A percentile compares a stretch with the other conserved stretches of the same genome.
These are phyloP conservation scores for Callipepla squamata DNA, from an alignment of 2,113 vertebrate genomes.

Conservation along the genomic window DNA sequence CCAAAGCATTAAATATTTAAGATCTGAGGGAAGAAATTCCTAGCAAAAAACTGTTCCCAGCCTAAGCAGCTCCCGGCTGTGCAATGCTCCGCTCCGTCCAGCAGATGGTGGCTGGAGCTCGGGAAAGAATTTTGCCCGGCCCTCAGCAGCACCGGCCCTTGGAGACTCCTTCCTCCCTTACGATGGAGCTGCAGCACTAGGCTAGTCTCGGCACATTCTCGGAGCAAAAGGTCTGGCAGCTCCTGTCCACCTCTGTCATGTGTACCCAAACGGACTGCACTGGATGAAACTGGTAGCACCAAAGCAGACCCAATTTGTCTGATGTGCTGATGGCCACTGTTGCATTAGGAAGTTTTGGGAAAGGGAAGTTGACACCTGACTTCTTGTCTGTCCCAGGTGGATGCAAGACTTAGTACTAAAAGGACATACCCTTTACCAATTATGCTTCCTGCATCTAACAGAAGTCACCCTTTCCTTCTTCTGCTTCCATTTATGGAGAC, in stretches of 20 bases:
- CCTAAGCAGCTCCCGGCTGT: neutral
- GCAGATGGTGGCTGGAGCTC: slow-evolving; percentile 53
- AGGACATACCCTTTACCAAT: neutral
- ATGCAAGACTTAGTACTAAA: neutral
- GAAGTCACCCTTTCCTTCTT: neutral
- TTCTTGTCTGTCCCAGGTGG: neutral
- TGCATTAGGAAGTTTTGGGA: neutral
- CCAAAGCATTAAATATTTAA: rapidly evolving
- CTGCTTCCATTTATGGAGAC: neutral
- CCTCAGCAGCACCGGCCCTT: rapidly evolving
- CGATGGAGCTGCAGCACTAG: rapidly evolving
- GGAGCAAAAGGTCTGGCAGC: neutral
- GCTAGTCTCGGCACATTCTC: rapidly evolving
- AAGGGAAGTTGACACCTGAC: neutral
- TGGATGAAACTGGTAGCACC: neutral
- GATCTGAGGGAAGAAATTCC: neutral
- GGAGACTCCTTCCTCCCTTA: neutral
- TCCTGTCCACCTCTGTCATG: rapidly evolving
- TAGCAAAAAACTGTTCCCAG: neutral
- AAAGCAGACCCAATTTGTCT: rapidly evolving
- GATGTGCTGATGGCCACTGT: neutral
- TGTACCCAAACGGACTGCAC: neutral
- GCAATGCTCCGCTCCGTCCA: neutral
- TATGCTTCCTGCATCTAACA: neutral
- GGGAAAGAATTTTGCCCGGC: neutral